phyloP scores from a whole-genome alignment of 2,113 vertebrate genomes.

The Tragulus kanchil region DNA sequence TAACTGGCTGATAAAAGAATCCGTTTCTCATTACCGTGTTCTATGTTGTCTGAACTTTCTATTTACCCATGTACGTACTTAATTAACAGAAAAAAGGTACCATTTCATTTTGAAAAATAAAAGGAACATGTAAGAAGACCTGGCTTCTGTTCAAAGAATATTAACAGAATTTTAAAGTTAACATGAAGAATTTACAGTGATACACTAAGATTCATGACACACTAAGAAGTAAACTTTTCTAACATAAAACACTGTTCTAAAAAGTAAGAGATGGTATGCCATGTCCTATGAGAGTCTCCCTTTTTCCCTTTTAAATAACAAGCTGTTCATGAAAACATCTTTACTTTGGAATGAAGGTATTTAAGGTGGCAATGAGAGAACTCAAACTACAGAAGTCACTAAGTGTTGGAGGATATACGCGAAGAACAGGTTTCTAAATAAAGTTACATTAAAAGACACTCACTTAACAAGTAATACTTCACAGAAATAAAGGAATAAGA shows the following conservation, averaged over 20 bases:
- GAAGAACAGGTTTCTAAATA: not conserved
- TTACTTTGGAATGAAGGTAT: conserved; percentile 21
- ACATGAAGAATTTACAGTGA: not conserved
- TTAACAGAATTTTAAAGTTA: not conserved
- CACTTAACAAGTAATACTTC: not conserved
- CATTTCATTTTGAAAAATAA: conserved; percentile 44
- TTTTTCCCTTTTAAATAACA: not conserved
- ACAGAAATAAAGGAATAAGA: not conserved
- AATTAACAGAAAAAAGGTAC: not conserved
- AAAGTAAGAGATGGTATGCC: not conserved
- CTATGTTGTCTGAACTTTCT: not conserved
- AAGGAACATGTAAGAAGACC: not conserved
- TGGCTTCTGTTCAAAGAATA: not conserved
- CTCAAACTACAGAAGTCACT: not conserved
- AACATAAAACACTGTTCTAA: not conserved
- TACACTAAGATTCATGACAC: not conserved
- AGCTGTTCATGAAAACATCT: not conserved
- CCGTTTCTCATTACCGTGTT: not conserved
- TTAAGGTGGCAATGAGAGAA: not conserved
- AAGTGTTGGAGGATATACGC: not conserved
- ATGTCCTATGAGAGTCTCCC: not conserved
- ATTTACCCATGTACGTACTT: not conserved
- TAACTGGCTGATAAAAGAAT: not conserved
- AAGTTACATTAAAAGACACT: conserved; percentile 35
- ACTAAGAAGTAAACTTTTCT: not conserved